Base-by-base conservation (phyloP, 1,140 invertebrate genomes). In the Macrobrachium rosenbergii region DNA sequence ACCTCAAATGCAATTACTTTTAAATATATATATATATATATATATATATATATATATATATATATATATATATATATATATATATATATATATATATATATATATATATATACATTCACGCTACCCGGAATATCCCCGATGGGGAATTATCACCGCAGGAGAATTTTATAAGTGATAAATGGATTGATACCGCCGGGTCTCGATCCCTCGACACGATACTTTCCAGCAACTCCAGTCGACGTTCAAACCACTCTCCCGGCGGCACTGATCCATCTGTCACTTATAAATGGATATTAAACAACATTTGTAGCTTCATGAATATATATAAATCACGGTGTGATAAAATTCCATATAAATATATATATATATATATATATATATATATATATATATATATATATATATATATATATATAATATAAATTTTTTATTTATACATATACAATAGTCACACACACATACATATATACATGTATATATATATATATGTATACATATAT, bases 31-130 rank as follows among this genome's bases (percentile, higher is more conserved):
- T 37, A 37, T 37, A 37, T 37, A 37, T 37, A 37, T 37, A 37
- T 37, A n/a, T 37, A 37, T 37, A 37, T 37, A 37, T 37, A 37
- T 37, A 37, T 37, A 37, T 37, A 37, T 37, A 37, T 37, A 37
- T 37, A 37, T 37, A 37, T 37, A n/a, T 37, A 37, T 37, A 37
- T 37, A 64, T 81, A 81, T 63, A 81, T 81, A 43, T 63, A 21
- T 81, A 81, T 63, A 82, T 82, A 82, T 64, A 69, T 82, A 69
- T 64, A 69, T 69, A 82, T 64, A 69, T 69, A 82, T 64, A 82
- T 64, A 82, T 64, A 82, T 69, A 82, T 64, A 69, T 69, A 82
- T 69, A 69, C 45, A 82, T 64, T 64, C n/a, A n/a, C n/a, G n/a
- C n/a, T n/a, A n/a, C n/a, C n/a, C n/a, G n/a, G n/a, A n/a, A n/a